These are phyloP conservation scores for Hippopotamyrus pictus DNA, from an alignment of 2,797 vertebrate genomes.

Conservation along the genomic window DNA sequence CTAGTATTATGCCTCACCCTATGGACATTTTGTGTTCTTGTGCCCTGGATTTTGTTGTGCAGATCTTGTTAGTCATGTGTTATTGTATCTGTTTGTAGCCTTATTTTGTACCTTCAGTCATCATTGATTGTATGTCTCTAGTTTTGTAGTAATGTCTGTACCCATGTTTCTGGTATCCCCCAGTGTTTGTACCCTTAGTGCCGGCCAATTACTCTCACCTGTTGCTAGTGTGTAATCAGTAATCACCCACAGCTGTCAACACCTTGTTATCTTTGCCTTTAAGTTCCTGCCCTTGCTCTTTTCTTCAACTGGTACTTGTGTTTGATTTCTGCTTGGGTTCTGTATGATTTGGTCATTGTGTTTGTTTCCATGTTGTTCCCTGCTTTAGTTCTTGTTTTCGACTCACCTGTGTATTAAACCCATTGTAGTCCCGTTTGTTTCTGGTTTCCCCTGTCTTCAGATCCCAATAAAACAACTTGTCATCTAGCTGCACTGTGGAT, in stretches of 20 bases:
- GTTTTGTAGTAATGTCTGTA: background rate
- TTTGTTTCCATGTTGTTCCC: background rate
- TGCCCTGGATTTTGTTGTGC: background rate
- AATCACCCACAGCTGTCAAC: background rate
- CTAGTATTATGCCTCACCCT: background rate
- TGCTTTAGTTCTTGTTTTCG: background rate
- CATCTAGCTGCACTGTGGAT: background rate
- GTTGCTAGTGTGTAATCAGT: background rate
- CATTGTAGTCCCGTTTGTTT: background rate
- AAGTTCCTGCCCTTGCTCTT: background rate
- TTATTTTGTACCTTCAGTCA: background rate
- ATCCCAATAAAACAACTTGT: background rate
- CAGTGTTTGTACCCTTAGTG: background rate
- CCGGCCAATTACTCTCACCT: background rate
- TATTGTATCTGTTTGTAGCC: background rate
- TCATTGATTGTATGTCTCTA: background rate
- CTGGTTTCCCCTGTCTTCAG: background rate
- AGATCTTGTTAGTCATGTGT: background rate
- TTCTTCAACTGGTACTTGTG: background rate
- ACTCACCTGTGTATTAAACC: background rate
- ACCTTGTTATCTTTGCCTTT: background rate
- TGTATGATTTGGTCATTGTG: background rate
- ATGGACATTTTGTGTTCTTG: background rate
- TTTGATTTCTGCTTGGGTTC: background rate
- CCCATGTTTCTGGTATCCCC: background rate